A percentile compares a stretch with the other conserved stretches of the same genome.
phyloP scores from a whole-genome alignment of 2,888 invertebrate genomes.

The Synanthedon vespiformis region DNA sequence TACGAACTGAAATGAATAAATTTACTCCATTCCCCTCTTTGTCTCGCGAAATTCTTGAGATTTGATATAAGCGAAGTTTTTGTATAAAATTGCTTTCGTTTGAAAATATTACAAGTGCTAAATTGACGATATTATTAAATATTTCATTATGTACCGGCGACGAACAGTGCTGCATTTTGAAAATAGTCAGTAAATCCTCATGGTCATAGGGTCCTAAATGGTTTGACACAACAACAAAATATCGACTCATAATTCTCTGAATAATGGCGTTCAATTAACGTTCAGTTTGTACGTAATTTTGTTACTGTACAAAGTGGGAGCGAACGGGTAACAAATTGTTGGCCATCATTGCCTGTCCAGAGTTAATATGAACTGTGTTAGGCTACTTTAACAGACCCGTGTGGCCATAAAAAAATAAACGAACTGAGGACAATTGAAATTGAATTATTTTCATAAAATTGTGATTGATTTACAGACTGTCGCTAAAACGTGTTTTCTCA shows the following conservation, averaged over 20 bases:
- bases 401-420: constrained; percentile 7
- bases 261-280: constrained; percentile 28
- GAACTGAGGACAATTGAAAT: neutral
- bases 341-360: constrained; percentile 33
- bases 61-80: constrained; percentile 29
- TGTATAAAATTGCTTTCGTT: constrained; percentile 29
- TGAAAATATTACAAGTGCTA: constrained; percentile 2
- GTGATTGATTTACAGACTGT: too few relatives aligned
- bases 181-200: too few relatives aligned
- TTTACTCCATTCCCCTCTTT: constrained; percentile 30
- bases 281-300: constrained; percentile 27
- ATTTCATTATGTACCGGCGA: too few relatives aligned
- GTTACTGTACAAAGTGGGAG: constrained; percentile 21
- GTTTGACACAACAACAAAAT: constrained; percentile 2
- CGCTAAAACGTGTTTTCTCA: too few relatives aligned
- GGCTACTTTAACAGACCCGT: constrained; percentile 9
- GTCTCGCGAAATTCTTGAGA: constrained; percentile 33
- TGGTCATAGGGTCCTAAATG: too few relatives aligned
- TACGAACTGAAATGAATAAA: constrained; percentile 53
- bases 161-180: too few relatives aligned
- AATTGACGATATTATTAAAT: too few relatives aligned
- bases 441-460: neutral
- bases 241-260: constrained; percentile 10
- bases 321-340: constrained; percentile 29
- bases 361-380: constrained; percentile 36